Evolutionary conservation across 2,888 invertebrate species (phyloP), one percentile per base, ranked within the genome.

Genomic region (Eueremaeus valkanovi): DNA sequence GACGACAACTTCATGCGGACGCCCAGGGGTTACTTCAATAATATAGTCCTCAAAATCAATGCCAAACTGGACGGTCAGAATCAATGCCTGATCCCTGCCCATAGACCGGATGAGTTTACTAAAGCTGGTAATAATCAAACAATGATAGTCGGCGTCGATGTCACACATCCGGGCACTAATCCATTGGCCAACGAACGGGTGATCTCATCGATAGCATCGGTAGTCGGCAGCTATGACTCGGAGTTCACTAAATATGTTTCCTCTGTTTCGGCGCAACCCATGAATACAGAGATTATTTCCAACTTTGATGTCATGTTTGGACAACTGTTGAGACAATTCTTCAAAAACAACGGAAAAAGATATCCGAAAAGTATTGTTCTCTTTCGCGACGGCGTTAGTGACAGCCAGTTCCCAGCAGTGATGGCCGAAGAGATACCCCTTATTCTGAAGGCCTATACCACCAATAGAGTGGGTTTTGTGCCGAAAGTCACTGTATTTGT

Each of bases 401-500:
- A 94, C 81, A 92, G 93, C 0, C 92, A 93, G 80, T 93, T 93
- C 81, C 84, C 86, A 3, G 85, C 87, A 82, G 88, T 80, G 27
- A 82, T 86, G 21, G 83, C 84, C 61, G 83, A 85, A 79, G 87
- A 87, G 80, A 81, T 87, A 78, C 81, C 84, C 31, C 85, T 85
- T 24, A 84, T 87, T 45, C 96, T 95, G 0, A 92, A 92, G 80
- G 84, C 82, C 79, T 36, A 8, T 16, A 85, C 73, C 21, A 83
- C 82, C 79, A 80, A 89, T 45, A 83, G 85, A 73, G 78, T 83
- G 1, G 83, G 82, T 0, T 89, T 88, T 80, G 88, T 89, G 80
- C 94, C 96, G 0, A 87, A 89, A 72, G 88, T 98, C 31, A 90
- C 95, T 36, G 95, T 95, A 83, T 85, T 97, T 61, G 91, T 97